Conservation (phyloP, 2,888 invertebrate species). For the Tetheella fluctuosa region DNA sequence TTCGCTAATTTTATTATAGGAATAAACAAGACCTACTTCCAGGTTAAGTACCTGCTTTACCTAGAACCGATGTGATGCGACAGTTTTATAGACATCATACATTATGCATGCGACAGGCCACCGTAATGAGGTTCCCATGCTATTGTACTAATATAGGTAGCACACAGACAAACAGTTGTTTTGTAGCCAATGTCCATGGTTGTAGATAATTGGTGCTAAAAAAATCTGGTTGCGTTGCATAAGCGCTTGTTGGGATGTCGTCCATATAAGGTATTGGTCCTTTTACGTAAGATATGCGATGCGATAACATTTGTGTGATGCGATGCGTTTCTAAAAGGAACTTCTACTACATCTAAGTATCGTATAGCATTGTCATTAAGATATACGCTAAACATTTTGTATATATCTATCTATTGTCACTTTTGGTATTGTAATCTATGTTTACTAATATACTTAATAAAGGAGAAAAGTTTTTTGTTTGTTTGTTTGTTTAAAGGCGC, state of each 20-base stretch:
- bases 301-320: neutral
- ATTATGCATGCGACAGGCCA: conserved; percentile 48
- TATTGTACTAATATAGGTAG: conserved; percentile 25
- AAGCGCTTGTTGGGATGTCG: neutral
- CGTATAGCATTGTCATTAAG: no score
- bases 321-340: neutral
- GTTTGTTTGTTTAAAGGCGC: no score
- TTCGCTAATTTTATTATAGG: neutral
- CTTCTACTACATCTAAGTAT: no score
- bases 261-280: neutral
- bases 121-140: conserved; percentile 47
- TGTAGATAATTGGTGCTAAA: neutral
- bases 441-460: no score
- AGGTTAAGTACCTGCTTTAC: neutral
- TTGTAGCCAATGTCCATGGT: neutral
- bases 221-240: neutral
- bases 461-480: no score
- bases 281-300: neutral
- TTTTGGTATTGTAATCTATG: no score
- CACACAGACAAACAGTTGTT: neutral
- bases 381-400: no score
- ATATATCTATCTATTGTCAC: no score
- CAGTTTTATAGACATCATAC: conserved; percentile 43
- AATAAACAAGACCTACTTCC: conserved; percentile 8
- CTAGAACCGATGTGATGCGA: conserved; percentile 10